Base-by-base conservation (phyloP, 2,888 invertebrate genomes). In the Tholera decimalis region DNA sequence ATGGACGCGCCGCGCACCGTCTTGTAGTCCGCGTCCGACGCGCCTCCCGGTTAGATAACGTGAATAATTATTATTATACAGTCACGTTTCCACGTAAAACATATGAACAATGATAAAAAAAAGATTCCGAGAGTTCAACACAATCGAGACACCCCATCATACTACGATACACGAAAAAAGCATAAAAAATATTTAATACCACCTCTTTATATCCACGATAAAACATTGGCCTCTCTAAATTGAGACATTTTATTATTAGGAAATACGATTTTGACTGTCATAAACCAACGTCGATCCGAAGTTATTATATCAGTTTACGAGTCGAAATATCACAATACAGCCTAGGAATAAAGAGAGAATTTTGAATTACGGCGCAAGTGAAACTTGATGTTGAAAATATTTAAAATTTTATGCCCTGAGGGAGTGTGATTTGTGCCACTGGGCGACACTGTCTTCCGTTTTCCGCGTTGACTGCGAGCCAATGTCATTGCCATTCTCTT, bases 161-260 rank as follows among this genome's bases (percentile, higher is more conserved):
- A 84, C 87, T 86, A 89, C 85, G 86, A 89, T 86, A 89, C 89
- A 91, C 88, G 89, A 89, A 88, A 84, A 84, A 84, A 83, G 62
- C 85, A 89, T 89, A 89, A 92, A 91, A 72, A 77, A 65, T 83
- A 82, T 89, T 92, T 92, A 93, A 92, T 91, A 88, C 82, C 87
- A 73, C 84, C 85, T 89, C 90, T 93, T 93, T 93, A 93, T 88
- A 86, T 67, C 87, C 79, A 84, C 85, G 87, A 94, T 95, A 93
- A 93, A 94, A 93, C 93, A 92, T 91, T 88, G 91, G 87, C 89
- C 89, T 88, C 89, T 86, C 91, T 88, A 92, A 93, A 94, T 94
- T 93, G 93, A 93, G 94, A 91, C 91, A 88, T 93, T 95, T 95
- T 95, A 93, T 93, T 94, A 93, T 94, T 93, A 93, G 93, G 93